phyloP scores from a whole-genome alignment of 2,888 invertebrate genomes.

The Linnaemya vulpina region DNA sequence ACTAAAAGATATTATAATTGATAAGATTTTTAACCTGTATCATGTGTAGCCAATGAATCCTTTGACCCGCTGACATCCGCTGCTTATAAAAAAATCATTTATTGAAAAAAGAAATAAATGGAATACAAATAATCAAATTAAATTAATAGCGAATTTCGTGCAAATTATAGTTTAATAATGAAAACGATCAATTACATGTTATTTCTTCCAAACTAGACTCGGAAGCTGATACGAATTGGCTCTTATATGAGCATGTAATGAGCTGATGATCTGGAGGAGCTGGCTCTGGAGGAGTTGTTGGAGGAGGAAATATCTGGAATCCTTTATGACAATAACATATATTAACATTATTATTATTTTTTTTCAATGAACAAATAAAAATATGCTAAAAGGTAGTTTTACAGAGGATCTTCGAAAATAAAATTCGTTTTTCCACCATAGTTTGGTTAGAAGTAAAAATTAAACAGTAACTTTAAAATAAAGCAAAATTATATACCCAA shows the following conservation, averaged over 20 bases:
- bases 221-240: constrained; percentile 85
- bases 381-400: constrained; percentile 23
- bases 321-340: constrained; percentile 83
- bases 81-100: constrained; percentile 80
- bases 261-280: constrained; percentile 91
- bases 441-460: constrained; percentile 67
- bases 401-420: constrained; percentile 37
- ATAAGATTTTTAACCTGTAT: constrained; percentile 87
- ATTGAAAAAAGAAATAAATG: constrained; percentile 76
- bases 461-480: constrained; percentile 44
- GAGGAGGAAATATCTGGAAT: constrained; percentile 92
- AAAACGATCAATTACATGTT: constrained; percentile 84
- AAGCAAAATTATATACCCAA: constrained; percentile 53
- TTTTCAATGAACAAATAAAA: constrained; percentile 37
- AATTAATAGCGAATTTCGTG: constrained; percentile 73
- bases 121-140: constrained; percentile 75
- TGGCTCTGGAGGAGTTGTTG: constrained; percentile 92
- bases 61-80: constrained; percentile 92
- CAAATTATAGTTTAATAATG: constrained; percentile 65
- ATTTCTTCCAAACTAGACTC: constrained; percentile 87
- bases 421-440: constrained; percentile 52
- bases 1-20: constrained; percentile 62
- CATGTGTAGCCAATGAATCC: constrained; percentile 91
- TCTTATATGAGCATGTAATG: constrained; percentile 84
- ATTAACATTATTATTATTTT: constrained; percentile 59